Base-by-base conservation (phyloP, 35 echinoderm and acorn worm genomes). In the Hemicentrotus pulcherrimus region DNA sequence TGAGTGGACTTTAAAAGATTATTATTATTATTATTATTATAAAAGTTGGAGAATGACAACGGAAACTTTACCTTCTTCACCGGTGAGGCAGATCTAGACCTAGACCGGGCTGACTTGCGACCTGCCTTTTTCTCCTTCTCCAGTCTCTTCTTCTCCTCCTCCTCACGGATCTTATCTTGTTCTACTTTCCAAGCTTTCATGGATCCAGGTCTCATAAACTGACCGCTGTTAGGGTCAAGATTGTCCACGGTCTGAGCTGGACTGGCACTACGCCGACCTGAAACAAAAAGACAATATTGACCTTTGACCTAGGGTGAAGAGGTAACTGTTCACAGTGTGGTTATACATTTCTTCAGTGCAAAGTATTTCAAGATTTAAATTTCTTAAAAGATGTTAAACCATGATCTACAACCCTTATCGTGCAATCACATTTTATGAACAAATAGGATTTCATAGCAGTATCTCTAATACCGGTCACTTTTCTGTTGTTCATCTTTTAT, bases 151-250 rank as follows among this genome's bases (percentile, higher is more conserved):
- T 94, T 95, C 41, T 96, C 96, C 30, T 99, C 98, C 86, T 99
- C 98, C 59, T 97, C 98, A 47, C 94, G 47, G 5, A 97, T 32
- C 71, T 95, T 99, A 58, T 99, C 98, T 18, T 99, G 96, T 70
- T 99, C 98, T 15, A 97, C 87, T 95, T 99, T 99, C 98, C 98
- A 99, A 30, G 97, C 96, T 31, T 99, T 99, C 98, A 99, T 97
- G 94, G 98, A 99, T 86, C 97, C 97, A 59, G 98, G 97, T 88
- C 98, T 86, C 98, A 99, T 99, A 59, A 99, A 99, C 9, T 91
- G 86, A 18, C 94, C 86, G 60, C 98, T 97, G 94, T 97, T 95
- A 48, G 98, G 98, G 59, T 99, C 98, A 32, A 99, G 94, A 89
- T 99, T 94, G 89, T 95, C 97, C 32, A 96, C 94, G 45, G 98